These are phyloP conservation scores for Matsumurasca onukii DNA, from an alignment of 1,140 invertebrate genomes.

Conservation along the genomic window DNA sequence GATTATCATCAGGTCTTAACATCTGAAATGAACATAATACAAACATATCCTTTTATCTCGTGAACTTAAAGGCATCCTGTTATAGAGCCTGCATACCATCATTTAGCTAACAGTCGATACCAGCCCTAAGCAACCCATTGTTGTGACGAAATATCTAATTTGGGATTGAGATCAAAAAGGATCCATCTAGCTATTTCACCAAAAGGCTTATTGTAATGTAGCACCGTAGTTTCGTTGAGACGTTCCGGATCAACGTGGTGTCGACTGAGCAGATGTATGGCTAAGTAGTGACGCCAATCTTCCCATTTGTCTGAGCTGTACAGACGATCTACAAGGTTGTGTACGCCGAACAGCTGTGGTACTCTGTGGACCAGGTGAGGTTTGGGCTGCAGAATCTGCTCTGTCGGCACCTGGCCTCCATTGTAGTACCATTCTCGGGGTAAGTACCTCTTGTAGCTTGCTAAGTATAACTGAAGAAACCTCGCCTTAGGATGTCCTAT, in stretches of 20 bases:
- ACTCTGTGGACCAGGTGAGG: constrained; percentile 44
- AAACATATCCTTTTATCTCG: too few species aligned
- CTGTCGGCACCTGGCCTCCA: constrained; percentile 44
- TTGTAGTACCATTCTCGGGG: constrained; percentile 46
- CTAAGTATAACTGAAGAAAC: constrained; percentile 45
- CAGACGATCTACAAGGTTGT: constrained; percentile 40
- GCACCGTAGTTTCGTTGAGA: constrained; percentile 40
- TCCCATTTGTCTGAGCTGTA: constrained; percentile 38
- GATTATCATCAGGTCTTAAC: too few species aligned
- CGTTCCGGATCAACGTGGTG: constrained; percentile 37
- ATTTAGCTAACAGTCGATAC: too few species aligned
- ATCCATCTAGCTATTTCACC: constrained; percentile 42
- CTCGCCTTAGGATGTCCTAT: constrained; percentile 45
- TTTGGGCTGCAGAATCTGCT: constrained; percentile 39
- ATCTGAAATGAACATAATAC: too few species aligned
- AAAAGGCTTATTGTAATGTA: constrained; percentile 40
- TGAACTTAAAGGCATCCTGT: too few species aligned
- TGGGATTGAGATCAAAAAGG: constrained; percentile 42
- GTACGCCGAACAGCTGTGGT: constrained; percentile 42
- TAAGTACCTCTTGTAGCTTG: constrained; percentile 44
- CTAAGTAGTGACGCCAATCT: constrained; percentile 39
- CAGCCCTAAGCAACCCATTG: too few species aligned
- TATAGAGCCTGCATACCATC: too few species aligned
- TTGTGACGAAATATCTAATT: constrained; percentile 15
- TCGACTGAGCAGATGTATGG: constrained; percentile 42